Evolutionary conservation across 1,140 invertebrate species (phyloP), one percentile per base, ranked within the genome.

Genomic region (Pachyrhynchus sulphureomaculatus): DNA sequence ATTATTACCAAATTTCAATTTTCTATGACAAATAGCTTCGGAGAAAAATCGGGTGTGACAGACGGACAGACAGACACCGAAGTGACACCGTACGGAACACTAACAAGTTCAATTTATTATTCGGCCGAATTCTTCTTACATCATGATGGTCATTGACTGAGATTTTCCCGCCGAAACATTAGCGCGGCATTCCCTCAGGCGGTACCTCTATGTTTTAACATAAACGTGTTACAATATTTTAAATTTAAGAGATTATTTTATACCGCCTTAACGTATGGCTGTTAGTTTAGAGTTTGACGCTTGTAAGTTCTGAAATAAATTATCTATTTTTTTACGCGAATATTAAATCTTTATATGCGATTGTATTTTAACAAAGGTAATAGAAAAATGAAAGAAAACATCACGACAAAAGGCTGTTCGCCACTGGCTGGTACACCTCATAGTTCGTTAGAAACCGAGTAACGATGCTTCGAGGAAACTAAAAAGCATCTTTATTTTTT

Each of bases 81-180:
- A n/a, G n/a, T n/a, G n/a, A n/a, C n/a, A n/a, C n/a, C n/a, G n/a
- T n/a, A n/a, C n/a, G n/a, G n/a, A n/a, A n/a, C n/a, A n/a, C n/a
- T n/a, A 55, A 26, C 45, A 58, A 53, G 37, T 36, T 48, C 49
- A 61, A 15, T 61, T 61, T 61, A 61, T 53, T 53, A 61, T 61
- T 61, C 58, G 33, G 42, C 8, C 49, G 58, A 61, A 61, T 61
- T 61, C 48, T 61, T 61, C 58, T 61, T 61, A 61, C 58, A 61
- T 61, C 58, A 61, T 53, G 48, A 53, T 53, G 58, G 58, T 53
- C 58, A 61, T 61, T 61, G 58, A 61, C 48, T 53, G 48, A 61
- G 58, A 61, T 61, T 61, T 61, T 61, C 58, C 58, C 58, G 58
- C 58, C 58, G 53, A 61, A 61, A 61, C 39, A 58, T 39, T 20